A percentile compares a stretch with the other conserved stretches of the same genome.
Conservation (phyloP, 2,113 vertebrate genomes). For the Ramphastos sulfuratus region DNA sequence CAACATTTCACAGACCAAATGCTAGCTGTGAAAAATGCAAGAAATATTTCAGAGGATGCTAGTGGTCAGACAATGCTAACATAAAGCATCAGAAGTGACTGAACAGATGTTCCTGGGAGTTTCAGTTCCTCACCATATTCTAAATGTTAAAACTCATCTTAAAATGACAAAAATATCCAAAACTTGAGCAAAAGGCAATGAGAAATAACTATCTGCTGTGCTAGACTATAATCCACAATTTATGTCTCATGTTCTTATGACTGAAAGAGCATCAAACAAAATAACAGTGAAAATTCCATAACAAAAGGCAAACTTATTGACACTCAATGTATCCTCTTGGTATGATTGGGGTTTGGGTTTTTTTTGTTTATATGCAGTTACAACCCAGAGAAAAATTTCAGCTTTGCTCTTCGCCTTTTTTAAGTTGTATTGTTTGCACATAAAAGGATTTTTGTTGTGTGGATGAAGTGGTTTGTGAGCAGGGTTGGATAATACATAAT, state of each 20-base stretch:
- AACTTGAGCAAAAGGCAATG: neutral
- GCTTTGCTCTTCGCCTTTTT: neutral
- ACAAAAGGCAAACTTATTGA: neutral
- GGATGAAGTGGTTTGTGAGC: conserved; percentile 7
- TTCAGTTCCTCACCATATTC: neutral
- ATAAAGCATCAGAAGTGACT: neutral
- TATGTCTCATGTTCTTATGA: neutral
- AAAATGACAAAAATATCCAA: neutral
- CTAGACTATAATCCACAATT: neutral
- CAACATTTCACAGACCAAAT: neutral
- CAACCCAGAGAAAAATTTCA: neutral
- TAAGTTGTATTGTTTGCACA: neutral
- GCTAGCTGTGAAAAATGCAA: neutral
- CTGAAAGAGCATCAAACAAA: neutral
- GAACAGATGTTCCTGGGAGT: neutral
- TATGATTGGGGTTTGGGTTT: neutral
- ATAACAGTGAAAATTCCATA: neutral
- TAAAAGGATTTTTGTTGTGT: conserved; percentile 10
- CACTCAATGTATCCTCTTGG: neutral
- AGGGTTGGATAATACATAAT: conserved; percentile 15
- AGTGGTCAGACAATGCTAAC: neutral
- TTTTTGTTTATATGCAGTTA: neutral
- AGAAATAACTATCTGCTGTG: neutral
- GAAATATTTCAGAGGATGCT: neutral
- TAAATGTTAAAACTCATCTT: neutral